Evolutionary conservation across 2,797 vertebrate genomes (phyloP).

Genomic region (Gymnoscopelus braueri): DNA sequence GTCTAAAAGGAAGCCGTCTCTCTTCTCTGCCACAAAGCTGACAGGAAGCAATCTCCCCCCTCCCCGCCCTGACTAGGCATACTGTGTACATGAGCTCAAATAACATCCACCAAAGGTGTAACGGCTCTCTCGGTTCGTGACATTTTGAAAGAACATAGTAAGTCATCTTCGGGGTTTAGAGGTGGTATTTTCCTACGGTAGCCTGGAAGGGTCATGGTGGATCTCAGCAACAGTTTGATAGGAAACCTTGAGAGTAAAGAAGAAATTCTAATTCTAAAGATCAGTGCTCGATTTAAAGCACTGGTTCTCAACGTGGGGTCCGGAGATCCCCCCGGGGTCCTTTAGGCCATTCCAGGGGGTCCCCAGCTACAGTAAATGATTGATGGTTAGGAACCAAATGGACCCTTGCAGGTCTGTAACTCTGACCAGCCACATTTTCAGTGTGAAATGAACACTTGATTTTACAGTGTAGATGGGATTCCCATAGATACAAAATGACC

Average conservation of each 20-base stretch:
- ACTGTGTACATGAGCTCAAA: constrained; percentile 28
- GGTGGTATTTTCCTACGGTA: background rate
- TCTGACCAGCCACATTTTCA: no score
- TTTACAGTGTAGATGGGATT: no score
- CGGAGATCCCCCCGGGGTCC: no score
- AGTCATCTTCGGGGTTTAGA: background rate
- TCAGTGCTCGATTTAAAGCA: no score
- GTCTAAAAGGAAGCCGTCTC: constrained; percentile 4
- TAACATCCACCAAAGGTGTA: constrained; percentile 14
- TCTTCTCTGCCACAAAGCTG: constrained; percentile 27
- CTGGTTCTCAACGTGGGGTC: no score
- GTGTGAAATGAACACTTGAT: no score
- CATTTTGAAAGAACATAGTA: constrained; percentile 16
- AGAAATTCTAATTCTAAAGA: no score
- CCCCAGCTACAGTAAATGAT: no score
- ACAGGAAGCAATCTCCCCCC: constrained; percentile 28
- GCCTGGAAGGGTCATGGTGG: background rate
- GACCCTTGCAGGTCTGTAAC: no score
- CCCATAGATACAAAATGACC: no score
- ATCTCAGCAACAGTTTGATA: constrained; percentile 8
- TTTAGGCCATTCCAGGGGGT: no score
- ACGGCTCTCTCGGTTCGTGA: constrained; percentile 30
- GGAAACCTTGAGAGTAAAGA: background rate
- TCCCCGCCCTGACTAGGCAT: constrained; percentile 1
- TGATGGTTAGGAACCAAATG: no score